phyloP scores from a whole-genome alignment of 2,888 invertebrate species.

The Xylophagus ater region DNA sequence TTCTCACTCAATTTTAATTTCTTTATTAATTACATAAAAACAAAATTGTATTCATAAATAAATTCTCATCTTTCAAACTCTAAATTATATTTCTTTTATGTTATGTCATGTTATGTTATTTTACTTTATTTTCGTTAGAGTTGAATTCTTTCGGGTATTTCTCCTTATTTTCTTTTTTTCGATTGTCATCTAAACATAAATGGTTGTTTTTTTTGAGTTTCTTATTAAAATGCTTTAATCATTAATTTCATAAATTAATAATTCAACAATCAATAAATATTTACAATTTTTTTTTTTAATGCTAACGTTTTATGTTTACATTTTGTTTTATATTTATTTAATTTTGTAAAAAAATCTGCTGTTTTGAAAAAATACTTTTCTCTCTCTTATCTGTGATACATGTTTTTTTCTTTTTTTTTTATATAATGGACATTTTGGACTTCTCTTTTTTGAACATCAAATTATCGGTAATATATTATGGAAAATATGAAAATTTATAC shows the following conservation, averaged over 20 bases:
- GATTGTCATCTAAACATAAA: conserved; percentile 18
- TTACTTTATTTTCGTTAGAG: too few species aligned
- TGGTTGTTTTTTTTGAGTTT: conserved; percentile 8
- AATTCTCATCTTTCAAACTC: too few species aligned
- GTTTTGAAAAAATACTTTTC: not conserved
- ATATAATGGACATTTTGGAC: not conserved
- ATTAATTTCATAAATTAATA: not conserved
- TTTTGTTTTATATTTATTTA: not conserved
- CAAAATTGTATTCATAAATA: too few species aligned
- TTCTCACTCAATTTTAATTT: conserved; percentile 17
- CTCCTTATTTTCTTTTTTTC: conserved; percentile 13
- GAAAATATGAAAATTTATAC: conserved; percentile 4
- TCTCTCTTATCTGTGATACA: not conserved
- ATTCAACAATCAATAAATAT: not conserved
- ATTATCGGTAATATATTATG: not conserved
- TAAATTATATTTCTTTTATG: too few species aligned
- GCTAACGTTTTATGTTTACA: not conserved
- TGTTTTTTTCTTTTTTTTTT: not conserved
- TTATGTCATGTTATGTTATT: too few species aligned
- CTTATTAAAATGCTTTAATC: too few species aligned
- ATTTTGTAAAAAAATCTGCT: not conserved
- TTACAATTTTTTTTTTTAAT: conserved; percentile 3
- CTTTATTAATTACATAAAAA: conserved; percentile 4
- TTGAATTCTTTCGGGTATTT: too few species aligned
- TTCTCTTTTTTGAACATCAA: not conserved